These are phyloP conservation scores for Cryptophagus acutangulus DNA, from an alignment of 2,888 invertebrate species.

Conservation along the genomic window DNA sequence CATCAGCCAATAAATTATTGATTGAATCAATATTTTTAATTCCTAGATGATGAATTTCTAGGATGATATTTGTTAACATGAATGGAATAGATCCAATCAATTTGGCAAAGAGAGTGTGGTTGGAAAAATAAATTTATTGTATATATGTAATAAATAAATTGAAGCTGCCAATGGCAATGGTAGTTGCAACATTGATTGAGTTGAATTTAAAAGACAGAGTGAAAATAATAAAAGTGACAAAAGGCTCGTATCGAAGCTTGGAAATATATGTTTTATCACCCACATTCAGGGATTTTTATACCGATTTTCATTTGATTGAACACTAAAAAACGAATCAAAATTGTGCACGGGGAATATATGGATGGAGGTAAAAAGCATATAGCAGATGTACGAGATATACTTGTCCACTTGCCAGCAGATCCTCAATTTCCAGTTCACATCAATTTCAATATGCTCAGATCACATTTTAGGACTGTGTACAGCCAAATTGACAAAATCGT, in stretches of 20 bases:
- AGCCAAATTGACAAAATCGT: not conserved
- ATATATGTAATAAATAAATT: no score
- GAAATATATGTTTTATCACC: constrained; percentile 41
- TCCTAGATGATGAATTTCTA: no score
- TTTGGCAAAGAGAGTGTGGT: no score
- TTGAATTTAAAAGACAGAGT: no score
- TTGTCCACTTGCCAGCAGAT: constrained; percentile 1
- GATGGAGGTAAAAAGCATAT: constrained; percentile 27
- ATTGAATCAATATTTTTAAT: no score
- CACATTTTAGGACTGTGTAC: not conserved
- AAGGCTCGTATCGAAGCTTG: constrained; percentile 14
- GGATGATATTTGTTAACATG: no score
- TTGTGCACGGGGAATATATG: constrained; percentile 36
- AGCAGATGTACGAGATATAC: constrained; percentile 2
- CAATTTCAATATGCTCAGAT: constrained; percentile 1
- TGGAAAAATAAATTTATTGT: no score
- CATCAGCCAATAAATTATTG: no score
- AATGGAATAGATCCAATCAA: no score
- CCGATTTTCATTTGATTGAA: constrained; percentile 44
- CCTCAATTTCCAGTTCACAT: constrained; percentile 2
- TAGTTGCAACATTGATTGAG: no score
- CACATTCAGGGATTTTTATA: constrained; percentile 41
- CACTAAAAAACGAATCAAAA: constrained; percentile 42
- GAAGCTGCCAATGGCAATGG: no score
- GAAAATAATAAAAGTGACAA: constrained; percentile 1